Evolutionary conservation across 2,113 vertebrate species (phyloP).

Genomic region (Aptenodytes patagonicus): DNA sequence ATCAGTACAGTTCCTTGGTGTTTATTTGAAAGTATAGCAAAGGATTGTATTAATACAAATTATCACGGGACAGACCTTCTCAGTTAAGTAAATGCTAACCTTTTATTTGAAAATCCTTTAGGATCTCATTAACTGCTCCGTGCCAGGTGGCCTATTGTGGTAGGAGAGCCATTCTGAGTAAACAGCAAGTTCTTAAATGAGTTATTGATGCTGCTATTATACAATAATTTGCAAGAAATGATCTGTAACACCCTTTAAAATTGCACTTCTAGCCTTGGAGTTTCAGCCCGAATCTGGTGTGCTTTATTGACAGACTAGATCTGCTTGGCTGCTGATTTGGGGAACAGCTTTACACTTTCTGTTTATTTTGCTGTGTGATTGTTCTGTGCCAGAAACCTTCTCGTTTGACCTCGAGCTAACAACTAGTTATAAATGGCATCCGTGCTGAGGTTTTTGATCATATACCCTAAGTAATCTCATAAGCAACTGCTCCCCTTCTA

Average conservation of each 20-base stretch:
- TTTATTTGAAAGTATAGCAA: not conserved
- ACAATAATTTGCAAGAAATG: not conserved
- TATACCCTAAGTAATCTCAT: not conserved
- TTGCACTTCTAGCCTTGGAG: not conserved
- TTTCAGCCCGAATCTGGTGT: not conserved
- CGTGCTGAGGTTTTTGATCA: not conserved
- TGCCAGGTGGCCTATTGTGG: not conserved
- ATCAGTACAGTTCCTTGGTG: not conserved
- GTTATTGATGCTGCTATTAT: not conserved
- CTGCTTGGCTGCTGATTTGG: not conserved
- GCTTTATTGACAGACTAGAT: not conserved
- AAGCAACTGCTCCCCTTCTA: not conserved
- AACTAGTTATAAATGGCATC: not conserved
- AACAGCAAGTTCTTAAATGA: constrained; percentile 22
- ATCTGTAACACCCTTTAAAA: not conserved
- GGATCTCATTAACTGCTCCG: constrained; percentile 23
- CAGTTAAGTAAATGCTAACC: constrained; percentile 12
- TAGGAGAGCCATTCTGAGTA: not conserved
- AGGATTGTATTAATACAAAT: not conserved
- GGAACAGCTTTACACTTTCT: not conserved
- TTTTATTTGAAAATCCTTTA: constrained; percentile 57
- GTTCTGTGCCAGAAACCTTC: not conserved
- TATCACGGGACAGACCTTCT: not conserved
- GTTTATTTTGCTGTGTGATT: not conserved
- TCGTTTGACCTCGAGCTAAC: not conserved